Evolutionary conservation across 1,140 invertebrate species (phyloP), one percentile per base, ranked within the genome.

Genomic region (Aricia agestis): DNA sequence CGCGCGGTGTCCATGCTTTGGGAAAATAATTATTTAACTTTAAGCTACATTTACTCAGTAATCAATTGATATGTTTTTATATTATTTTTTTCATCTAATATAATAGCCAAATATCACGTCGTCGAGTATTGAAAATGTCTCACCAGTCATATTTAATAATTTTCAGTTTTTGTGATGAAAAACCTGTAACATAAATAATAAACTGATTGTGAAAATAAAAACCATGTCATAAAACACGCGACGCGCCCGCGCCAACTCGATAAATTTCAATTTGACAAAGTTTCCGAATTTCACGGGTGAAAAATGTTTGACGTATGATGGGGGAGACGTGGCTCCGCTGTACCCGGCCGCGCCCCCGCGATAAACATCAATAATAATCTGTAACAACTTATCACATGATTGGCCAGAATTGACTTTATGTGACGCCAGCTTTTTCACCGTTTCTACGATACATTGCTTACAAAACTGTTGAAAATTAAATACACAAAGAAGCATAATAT

Each of bases 321-420:
- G 71, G 69, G 42, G 63, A 72, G 72, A 59, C 67, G 58, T 58
- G 74, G 63, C 36, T 66, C 69, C 67, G 9, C 45, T 6, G 73
- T 71, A 67, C 72, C 74, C 69, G 73, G 75, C 68, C 1, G 13
- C 45, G 11, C 76, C 61, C 72, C 70, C 58, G 66, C 73, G 72
- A 75, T 75, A 76, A 75, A 74, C 74, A 78, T 78, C 75, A 75
- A 78, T 78, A 78, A 74, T 76, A 75, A 76, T 78, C 76, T 76
- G 71, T 75, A 75, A 74, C 69, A 73, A 74, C 69, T 74, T 74
- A 69, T 69, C 72, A 69, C 70, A 67, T 74, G 71, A 74, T 76
- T 74, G 76, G 72, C 66, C 59, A 19, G 59, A 63, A 25, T 52
- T 52, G 45, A 52, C 45, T 52, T 52, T 52, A 15, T 52, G 45